phyloP scores from a whole-genome alignment of 2,888 invertebrate genomes.

The Ormyrus pomaceus region DNA sequence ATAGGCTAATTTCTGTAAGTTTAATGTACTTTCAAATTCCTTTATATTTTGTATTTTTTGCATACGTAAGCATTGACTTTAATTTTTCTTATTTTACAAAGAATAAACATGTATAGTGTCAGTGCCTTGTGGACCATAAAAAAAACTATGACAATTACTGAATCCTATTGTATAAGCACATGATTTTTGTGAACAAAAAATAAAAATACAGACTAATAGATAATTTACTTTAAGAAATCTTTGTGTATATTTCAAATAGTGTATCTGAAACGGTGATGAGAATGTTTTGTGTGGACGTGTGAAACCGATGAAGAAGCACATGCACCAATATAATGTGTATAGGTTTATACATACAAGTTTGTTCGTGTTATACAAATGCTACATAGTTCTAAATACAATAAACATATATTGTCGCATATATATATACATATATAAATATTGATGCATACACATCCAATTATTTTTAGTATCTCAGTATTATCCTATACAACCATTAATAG shows the following conservation, averaged over 20 bases:
- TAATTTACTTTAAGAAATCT: conserved; percentile 13
- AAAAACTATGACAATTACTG: conserved; percentile 22
- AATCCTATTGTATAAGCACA: conserved; percentile 29
- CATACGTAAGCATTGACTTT: conserved; percentile 44
- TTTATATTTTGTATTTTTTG: conserved; percentile 45
- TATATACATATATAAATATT: neutral
- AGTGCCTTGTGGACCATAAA: conserved; percentile 57
- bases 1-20: conserved; percentile 29
- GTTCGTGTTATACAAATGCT: conserved; percentile 17
- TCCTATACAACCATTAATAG: too few relatives aligned
- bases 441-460: neutral
- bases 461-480: too few relatives aligned
- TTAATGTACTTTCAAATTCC: conserved; percentile 28
- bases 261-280: too few relatives aligned
- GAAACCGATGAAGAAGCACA: neutral
- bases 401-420: conserved; percentile 20
- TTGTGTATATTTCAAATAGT: too few relatives aligned
- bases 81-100: conserved; percentile 41
- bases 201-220: conserved; percentile 22
- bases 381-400: conserved; percentile 20
- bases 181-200: conserved; percentile 32
- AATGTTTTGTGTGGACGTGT: too few relatives aligned
- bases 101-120: conserved; percentile 47
- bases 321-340: conserved; percentile 6
- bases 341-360: neutral